Evolutionary conservation across 2,797 vertebrate species (phyloP).

Genomic region (Gallinago solitaria): DNA sequence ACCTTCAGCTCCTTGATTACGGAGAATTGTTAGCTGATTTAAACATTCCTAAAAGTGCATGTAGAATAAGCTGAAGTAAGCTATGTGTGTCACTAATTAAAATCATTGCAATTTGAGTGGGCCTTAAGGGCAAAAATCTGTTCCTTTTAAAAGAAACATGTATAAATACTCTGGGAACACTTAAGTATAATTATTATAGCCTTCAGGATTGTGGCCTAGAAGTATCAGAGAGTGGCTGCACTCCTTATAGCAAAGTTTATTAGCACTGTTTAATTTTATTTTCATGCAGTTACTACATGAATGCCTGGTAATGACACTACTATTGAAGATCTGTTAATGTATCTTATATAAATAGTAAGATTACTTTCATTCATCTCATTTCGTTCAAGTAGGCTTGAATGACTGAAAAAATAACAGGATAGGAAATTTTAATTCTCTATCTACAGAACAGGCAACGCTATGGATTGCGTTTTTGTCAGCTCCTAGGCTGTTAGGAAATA

Average conservation of each 20-base stretch:
- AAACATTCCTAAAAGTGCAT: neutral
- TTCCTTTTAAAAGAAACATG: slow-evolving; percentile 18
- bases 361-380: neutral
- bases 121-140: slow-evolving; percentile 54
- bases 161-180: slow-evolving; percentile 32
- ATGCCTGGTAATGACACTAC: neutral
- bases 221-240: neutral
- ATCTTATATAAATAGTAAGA: neutral
- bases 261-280: slow-evolving; percentile 14
- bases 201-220: slow-evolving; percentile 22
- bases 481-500: neutral
- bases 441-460: neutral
- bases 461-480: neutral
- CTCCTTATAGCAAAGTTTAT: slow-evolving; percentile 3
- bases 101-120: slow-evolving; percentile 16
- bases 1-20: neutral
- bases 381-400: neutral
- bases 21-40: neutral
- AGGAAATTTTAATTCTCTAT: neutral
- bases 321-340: neutral
- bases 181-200: slow-evolving; percentile 51
- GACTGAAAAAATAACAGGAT: neutral
- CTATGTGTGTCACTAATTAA: slow-evolving; percentile 48
- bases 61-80: slow-evolving; percentile 29
- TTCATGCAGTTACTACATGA: neutral